A percentile compares a stretch with the other conserved stretches of the same genome.
These are phyloP conservation scores for Morone chrysops DNA, from an alignment of 2,113 vertebrate species.

Conservation along the genomic window DNA sequence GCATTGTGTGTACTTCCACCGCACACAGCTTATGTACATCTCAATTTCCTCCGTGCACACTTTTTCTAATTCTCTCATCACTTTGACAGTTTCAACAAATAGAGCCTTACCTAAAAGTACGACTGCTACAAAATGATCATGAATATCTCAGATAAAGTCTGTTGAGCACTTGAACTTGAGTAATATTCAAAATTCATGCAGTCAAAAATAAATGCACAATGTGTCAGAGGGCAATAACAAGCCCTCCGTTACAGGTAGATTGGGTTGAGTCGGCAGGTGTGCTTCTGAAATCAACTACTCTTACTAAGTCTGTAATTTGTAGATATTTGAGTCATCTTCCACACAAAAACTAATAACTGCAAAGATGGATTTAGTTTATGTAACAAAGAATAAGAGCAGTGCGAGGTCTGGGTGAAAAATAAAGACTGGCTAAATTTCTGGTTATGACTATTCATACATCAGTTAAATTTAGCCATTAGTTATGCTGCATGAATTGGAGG, in stretches of 20 bases:
- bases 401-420: neutral
- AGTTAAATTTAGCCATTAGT: neutral
- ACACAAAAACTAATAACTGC: neutral
- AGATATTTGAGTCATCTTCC: slow-evolving; percentile 17
- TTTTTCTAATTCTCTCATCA: neutral
- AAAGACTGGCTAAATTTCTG: neutral
- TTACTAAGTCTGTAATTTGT: slow-evolving; percentile 39
- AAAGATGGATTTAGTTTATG: slow-evolving; percentile 13
- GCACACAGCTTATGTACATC: slow-evolving; percentile 16
- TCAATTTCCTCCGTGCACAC: slow-evolving; percentile 9
- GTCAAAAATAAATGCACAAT: slow-evolving; percentile 38
- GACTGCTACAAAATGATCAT: slow-evolving; percentile 4
- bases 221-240: slow-evolving; percentile 54
- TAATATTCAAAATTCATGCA: slow-evolving; percentile 41
- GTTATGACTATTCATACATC: neutral
- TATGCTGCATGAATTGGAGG: neutral
- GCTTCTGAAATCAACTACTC: slow-evolving; percentile 37
- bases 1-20: slow-evolving; percentile 37
- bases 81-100: slow-evolving; percentile 45
- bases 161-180: slow-evolving; percentile 36
- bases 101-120: slow-evolving; percentile 11
- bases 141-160: slow-evolving; percentile 1
- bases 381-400: neutral
- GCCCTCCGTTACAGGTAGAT: slow-evolving; percentile 47
- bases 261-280: slow-evolving; percentile 33